Evolutionary conservation across 2,888 invertebrate genomes (phyloP).

Genomic region (Drosophila mulleri): DNA sequence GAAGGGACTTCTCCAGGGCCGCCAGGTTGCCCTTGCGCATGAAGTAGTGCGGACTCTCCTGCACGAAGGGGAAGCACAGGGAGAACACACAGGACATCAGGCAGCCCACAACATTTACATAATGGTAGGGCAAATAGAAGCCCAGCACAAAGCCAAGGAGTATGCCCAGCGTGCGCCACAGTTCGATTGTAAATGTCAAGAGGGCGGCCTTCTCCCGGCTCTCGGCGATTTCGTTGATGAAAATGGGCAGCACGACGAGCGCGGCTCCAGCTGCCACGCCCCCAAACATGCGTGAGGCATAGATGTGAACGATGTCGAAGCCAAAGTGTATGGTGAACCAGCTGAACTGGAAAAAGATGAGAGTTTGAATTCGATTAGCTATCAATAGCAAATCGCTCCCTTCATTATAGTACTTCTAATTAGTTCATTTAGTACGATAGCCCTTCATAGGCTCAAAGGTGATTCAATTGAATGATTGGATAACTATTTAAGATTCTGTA

Average conservation of each 20-base stretch:
- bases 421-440: neutral
- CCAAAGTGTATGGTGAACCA: slow-evolving; percentile 83
- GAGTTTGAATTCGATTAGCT: neutral
- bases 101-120: slow-evolving; percentile 71
- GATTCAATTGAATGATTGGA: too few relatives aligned
- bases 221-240: slow-evolving; percentile 80
- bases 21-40: slow-evolving; percentile 65
- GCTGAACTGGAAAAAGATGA: slow-evolving; percentile 54
- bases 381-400: neutral
- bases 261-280: slow-evolving; percentile 80
- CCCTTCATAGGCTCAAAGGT: too few relatives aligned
- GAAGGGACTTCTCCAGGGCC: slow-evolving; percentile 80
- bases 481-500: too few relatives aligned
- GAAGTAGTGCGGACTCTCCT: slow-evolving; percentile 81
- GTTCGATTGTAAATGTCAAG: slow-evolving; percentile 71
- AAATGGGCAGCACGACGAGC: slow-evolving; percentile 79
- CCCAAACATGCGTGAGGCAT: slow-evolving; percentile 77
- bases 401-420: neutral
- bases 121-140: slow-evolving; percentile 63
- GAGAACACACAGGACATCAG: slow-evolving; percentile 72
- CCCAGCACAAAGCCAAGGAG: slow-evolving; percentile 74
- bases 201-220: slow-evolving; percentile 63
- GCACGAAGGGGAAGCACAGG: slow-evolving; percentile 81
- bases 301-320: slow-evolving; percentile 80
- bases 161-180: slow-evolving; percentile 78